Percentiles rank a stretch among this genome's conserved stretches.
These are phyloP conservation scores for Embidobia sp. DNA, from an alignment of 2,888 invertebrate genomes.

Conservation along the genomic window DNA sequence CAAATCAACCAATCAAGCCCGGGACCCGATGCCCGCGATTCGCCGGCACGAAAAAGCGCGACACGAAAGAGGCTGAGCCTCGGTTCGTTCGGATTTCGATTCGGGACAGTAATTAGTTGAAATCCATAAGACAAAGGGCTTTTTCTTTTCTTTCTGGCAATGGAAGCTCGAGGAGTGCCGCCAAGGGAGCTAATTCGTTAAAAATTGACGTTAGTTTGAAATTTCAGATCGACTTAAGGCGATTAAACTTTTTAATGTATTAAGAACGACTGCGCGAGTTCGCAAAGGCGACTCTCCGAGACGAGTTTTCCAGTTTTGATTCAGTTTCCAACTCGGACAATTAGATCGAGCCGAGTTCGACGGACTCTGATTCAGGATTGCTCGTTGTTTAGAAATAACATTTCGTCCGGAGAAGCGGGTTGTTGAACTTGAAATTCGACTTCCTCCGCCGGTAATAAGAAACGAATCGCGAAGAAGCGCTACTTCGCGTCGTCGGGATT, in stretches of 20 bases:
- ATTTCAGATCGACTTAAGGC: no score
- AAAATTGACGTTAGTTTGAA: no score
- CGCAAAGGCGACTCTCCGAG: constrained; percentile 10
- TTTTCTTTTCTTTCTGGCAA: background rate
- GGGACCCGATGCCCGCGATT: constrained; percentile 35
- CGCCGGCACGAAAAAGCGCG: no score
- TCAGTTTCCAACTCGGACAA: constrained; percentile 22
- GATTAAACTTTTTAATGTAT: no score
- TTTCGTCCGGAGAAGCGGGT: background rate
- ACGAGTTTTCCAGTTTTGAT: constrained; percentile 26
- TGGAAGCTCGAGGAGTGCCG: no score
- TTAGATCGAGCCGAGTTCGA: constrained; percentile 10
- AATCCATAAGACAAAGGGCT: constrained; percentile 7
- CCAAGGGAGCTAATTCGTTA: no score
- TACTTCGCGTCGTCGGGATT: constrained; percentile 17
- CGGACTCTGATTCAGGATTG: constrained; percentile 17
- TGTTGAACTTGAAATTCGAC: no score
- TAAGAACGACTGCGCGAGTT: background rate
- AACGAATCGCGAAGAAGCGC: background rate
- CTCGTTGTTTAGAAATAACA: constrained; percentile 19
- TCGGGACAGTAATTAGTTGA: constrained; percentile 34
- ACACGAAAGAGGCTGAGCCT: constrained; percentile 49
- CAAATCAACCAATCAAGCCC: no score
- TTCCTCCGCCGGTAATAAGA: no score
- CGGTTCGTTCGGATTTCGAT: background rate